Base-by-base conservation (phyloP, 2,113 vertebrate genomes). In the Vidua macroura region DNA sequence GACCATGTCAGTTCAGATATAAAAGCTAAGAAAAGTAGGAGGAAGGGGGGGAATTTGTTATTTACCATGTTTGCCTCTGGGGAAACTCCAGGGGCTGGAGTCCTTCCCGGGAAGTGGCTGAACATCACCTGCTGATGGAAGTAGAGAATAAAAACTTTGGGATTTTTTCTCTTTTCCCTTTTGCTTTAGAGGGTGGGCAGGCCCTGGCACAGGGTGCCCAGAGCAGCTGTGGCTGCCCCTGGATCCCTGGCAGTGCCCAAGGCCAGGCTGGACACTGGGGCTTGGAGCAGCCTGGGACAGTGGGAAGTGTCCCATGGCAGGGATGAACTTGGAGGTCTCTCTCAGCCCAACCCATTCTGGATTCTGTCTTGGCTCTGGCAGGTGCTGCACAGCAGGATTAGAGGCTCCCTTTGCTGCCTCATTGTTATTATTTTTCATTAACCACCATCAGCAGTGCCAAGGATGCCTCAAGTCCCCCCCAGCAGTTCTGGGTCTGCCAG, bases 211-310 rank as follows among this genome's bases (percentile, higher is more conserved):
- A 46, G 68, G 49, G 2, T 64, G 18, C 28, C 15, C 68, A 74
- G 77, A 46, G 60, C 2, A 60, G 60, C 77, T 74, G 68, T 4
- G 77, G 77, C 27, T 88, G 60, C 33, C 39, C 69, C 53, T 86
- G 83, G 31, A 53, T n/a, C 62, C 70, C 69, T 68, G 78, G 39
- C 0, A 75, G 30, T 53, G 46, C 1, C 53, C 53, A n/a, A 25
- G n/a, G 62, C 30, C 53, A 55, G 62, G 86, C 0, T 75, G 75
- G 41, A n/a, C 1, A 4, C 8, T 35, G 35, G 27, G 33, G 74
- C 33, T 53, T 1, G 44, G 86, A 52, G 28, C 23, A n/a, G 0
- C 5, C 4, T 82, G 77, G 60, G 53, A 44, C 0, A 1, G 23
- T n/a, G 46, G 52, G 0, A 67, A 13, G 10, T 73, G 18, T 58